Base-by-base conservation (phyloP, 2,888 invertebrate species). In the Agriopis leucophaearia region DNA sequence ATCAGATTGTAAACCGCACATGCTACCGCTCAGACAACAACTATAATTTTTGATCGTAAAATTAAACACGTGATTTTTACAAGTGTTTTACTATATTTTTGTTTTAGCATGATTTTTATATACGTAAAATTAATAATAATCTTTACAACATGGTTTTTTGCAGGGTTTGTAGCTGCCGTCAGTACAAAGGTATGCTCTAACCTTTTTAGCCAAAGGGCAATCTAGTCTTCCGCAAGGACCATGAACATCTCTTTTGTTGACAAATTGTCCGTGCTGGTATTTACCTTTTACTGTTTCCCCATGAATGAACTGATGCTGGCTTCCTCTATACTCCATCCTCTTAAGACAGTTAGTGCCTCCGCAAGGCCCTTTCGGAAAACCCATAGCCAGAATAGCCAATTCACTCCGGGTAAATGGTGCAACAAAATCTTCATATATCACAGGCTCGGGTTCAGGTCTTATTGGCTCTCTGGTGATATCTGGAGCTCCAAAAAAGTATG, bases 311-410 rank as follows among this genome's bases (percentile, higher is more conserved):
- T 90, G 89, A 72, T 94, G 93, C 63, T 94, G 91, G 70, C 91
- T 91, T 1, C 92, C 92, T 73, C 92, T 84, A 59, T 83, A 93
- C 0, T 94, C 92, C 92, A 94, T 91, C 69, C 94, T 81, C 70
- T 89, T 91, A 1, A 84, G 86, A 76, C 94, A 94, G 57, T 94
- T 94, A 0, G 91, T 92, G n/a, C 94, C 94, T 63, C 92, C 93
- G 74, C 94, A 94, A 4, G 93, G 93, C 0, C 94, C 94, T 77
- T 92, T 94, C 1, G 94, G 94, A 64, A 94, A 94, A 51, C 94
- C 94, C 94, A 94, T 94, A 0, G 94, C 79, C n/a, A 94, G 80
- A 63, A 94, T 94, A 0, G 89, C 87, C 8, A 94, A 75, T 72
- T 94, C 94, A 61, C 90, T 90, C 1, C 73, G 52, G 36, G 92